These are phyloP conservation scores for Eristalis pertinax DNA, from an alignment of 2,888 invertebrate species.

Conservation along the genomic window DNA sequence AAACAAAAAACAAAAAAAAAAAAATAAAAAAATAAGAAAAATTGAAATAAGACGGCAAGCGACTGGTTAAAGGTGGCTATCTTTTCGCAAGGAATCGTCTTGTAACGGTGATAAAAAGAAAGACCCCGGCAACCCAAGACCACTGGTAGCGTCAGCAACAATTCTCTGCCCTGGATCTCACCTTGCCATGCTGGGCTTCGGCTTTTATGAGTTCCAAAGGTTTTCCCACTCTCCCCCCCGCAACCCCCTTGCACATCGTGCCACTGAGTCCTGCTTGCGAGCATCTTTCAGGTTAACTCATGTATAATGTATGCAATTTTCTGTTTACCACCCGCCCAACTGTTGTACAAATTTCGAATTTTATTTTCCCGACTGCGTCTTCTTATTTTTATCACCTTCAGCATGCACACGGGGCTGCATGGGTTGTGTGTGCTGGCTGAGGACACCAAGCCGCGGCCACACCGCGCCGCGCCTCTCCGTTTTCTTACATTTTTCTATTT, in stretches of 20 bases:
- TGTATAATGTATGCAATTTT: constrained; percentile 73
- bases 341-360: constrained; percentile 71
- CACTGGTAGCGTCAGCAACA: constrained; percentile 46
- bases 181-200: constrained; percentile 42
- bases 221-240: neutral
- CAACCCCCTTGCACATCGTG: constrained; percentile 31
- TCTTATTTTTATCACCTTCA: constrained; percentile 71
- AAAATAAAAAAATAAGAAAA: too few relatives aligned
- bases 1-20: neutral
- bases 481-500: constrained; percentile 4
- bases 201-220: constrained; percentile 68
- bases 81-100: constrained; percentile 60
- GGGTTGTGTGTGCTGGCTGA: neutral
- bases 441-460: too few relatives aligned
- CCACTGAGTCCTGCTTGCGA: constrained; percentile 34
- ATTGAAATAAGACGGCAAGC: constrained; percentile 61
- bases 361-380: constrained; percentile 66
- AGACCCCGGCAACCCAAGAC: constrained; percentile 29
- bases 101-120: constrained; percentile 65
- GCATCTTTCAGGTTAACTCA: constrained; percentile 67
- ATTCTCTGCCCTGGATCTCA: constrained; percentile 45
- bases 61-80: constrained; percentile 66
- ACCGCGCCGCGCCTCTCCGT: too few relatives aligned
- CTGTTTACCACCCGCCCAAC: constrained; percentile 70
- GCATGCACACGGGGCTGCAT: constrained; percentile 50